Base-by-base conservation (phyloP, 2,797 vertebrate species). In the Dipus sagitta region DNA sequence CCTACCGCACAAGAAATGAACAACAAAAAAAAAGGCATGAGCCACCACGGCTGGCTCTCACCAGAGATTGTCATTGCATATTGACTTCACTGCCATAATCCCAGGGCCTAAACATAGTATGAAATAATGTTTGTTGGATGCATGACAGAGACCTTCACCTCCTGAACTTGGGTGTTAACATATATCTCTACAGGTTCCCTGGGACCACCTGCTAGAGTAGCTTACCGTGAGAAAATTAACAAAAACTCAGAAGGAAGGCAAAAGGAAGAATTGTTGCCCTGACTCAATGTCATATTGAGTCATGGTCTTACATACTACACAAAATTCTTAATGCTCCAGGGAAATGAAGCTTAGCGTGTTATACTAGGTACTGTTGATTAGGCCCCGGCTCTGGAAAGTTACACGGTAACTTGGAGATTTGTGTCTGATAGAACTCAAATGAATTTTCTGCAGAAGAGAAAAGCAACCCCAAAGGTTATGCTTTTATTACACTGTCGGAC, bases 161-260 rank as follows among this genome's bases (percentile, higher is more conserved):
- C n/a, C 62, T 38, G 12, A 67, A 74, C 30, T 21, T 68, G 24
- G 30, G 64, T 42, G 60, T 58, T 5, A 32, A 64, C 24, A 79
- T 38, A 79, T 38, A 1, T 75, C 68, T 23, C 54, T 88, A 15
- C 8, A 72, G 64, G 62, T 82, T 83, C 17, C 2, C 70, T 74
- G 38, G 38, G 32, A 18, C 14, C 60, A 80, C 30, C 11, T 62
- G 34, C 2, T 30, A 47, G 13, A 88, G 52, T n/a, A 90, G 42
- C 68, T 88, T 54, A 9, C 28, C 72, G 72, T 65, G 68, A 93
- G 20, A 84, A 94, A 92, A 82, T 80, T 42, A 88, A 85, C 14
- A 88, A 82, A 93, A 74, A 60, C 30, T 71, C 91, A 13, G 1
- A 79, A 38, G 38, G 54, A 14, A 83, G 76, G 20, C 42, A 30